Percentiles rank a stretch among this genome's conserved stretches.
Evolutionary conservation across 2,888 invertebrate species (phyloP).

Genomic region (Heteromyza rotundicornis): DNA sequence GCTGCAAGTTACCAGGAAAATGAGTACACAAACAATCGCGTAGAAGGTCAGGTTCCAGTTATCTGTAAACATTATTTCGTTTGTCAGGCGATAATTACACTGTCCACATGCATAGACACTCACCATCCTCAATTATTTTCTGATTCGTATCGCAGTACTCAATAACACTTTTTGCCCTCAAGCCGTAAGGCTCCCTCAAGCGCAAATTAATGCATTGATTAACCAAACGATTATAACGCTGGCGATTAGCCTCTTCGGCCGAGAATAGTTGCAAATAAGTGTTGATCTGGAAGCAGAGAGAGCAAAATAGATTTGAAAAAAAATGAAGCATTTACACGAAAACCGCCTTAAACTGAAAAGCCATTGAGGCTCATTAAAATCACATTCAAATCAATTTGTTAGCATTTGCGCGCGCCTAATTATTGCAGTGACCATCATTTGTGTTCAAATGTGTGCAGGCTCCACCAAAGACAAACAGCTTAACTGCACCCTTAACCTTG

Average conservation of each 20-base stretch:
- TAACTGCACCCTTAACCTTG: slow-evolving; percentile 13
- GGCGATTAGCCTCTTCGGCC: slow-evolving; percentile 43
- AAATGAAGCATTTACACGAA: not conserved
- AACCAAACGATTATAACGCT: slow-evolving; percentile 42
- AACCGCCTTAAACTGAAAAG: not conserved
- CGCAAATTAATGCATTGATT: slow-evolving; percentile 53
- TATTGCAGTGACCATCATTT: not conserved
- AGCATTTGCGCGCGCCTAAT: not conserved
- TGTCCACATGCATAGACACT: too few relatives aligned
- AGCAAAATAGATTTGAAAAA: not conserved
- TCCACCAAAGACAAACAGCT: not conserved
- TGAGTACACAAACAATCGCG: slow-evolving; percentile 32
- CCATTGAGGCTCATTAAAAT: not conserved
- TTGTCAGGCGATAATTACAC: not conserved
- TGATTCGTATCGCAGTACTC: slow-evolving; percentile 49
- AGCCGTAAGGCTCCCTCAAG: slow-evolving; percentile 35
- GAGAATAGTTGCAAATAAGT: slow-evolving; percentile 49
- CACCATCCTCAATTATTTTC: slow-evolving; percentile 43
- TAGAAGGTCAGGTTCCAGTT: slow-evolving; percentile 51
- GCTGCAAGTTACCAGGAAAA: slow-evolving; percentile 39
- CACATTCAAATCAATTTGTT: not conserved
- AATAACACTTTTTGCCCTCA: slow-evolving; percentile 48
- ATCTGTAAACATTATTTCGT: slow-evolving; percentile 33
- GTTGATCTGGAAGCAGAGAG: slow-evolving; percentile 42
- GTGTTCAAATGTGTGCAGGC: not conserved